A percentile compares a stretch with the other conserved stretches of the same genome.
These are phyloP conservation scores for Delia radicum DNA, from an alignment of 1,140 invertebrate species.

Conservation along the genomic window DNA sequence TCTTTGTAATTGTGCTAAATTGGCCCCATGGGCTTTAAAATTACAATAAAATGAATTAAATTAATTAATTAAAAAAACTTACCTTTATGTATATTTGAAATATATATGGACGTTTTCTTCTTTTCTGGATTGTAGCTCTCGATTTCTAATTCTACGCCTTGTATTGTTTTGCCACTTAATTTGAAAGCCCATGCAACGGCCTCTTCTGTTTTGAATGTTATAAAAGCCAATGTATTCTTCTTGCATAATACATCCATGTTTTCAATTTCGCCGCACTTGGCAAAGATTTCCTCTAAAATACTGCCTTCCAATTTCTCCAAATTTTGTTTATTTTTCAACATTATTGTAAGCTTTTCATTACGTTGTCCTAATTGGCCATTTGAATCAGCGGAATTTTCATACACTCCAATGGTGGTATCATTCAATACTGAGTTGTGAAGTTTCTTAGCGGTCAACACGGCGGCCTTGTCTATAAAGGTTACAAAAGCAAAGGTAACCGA, in stretches of 20 bases:
- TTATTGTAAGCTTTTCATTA: conserved; percentile 33
- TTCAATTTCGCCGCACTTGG: conserved; percentile 38
- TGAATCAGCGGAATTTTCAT: conserved; percentile 9
- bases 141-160: conserved; percentile 36
- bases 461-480: conserved; percentile 26
- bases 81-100: conserved; percentile 33
- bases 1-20: too few relatives aligned
- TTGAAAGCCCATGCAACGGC: conserved; percentile 34
- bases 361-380: neutral
- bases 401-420: conserved; percentile 35
- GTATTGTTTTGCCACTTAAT: conserved; percentile 36
- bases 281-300: conserved; percentile 36
- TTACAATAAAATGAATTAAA: too few relatives aligned
- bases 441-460: conserved; percentile 30
- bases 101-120: conserved; percentile 23
- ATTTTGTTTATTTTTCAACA: conserved; percentile 31
- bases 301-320: conserved; percentile 26
- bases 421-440: conserved; percentile 37
- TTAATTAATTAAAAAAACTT: neutral
- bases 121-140: conserved; percentile 12
- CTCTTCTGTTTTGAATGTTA: conserved; percentile 35
- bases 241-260: conserved; percentile 36
- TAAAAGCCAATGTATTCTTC: conserved; percentile 33
- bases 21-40: too few relatives aligned
- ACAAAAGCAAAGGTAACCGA: conserved; percentile 31